phyloP scores from a whole-genome alignment of 2,797 vertebrate genomes.

The Coilia nasus region DNA sequence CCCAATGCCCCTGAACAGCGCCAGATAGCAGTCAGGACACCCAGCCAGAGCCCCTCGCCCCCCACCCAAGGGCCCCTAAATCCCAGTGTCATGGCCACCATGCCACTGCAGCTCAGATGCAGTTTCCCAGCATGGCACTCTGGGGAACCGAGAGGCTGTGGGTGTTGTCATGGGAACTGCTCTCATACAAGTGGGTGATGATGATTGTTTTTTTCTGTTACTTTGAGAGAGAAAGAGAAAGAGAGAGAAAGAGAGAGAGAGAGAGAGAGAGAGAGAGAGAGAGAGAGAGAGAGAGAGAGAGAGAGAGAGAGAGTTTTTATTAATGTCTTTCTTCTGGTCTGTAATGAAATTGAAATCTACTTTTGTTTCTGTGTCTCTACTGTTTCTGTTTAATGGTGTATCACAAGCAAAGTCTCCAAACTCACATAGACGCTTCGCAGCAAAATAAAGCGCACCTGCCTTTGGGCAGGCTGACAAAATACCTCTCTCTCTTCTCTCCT shows the following conservation, averaged over 20 bases:
- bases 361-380: background rate
- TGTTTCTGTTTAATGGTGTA: background rate
- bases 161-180: slow-evolving; percentile 35
- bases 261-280: background rate
- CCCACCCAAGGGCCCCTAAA: slow-evolving; percentile 48
- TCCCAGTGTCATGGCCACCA: background rate
- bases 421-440: background rate
- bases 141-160: background rate
- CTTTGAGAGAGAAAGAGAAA: background rate
- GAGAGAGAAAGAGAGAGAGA: too few species aligned
- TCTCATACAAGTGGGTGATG: background rate
- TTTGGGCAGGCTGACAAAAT: background rate
- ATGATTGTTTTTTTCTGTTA: background rate
- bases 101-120: background rate
- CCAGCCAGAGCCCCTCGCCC: slow-evolving; percentile 1
- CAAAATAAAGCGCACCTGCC: background rate
- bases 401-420: background rate
- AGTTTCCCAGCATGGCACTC: background rate
- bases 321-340: background rate
- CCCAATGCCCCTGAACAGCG: background rate
- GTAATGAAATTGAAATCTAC: slow-evolving; percentile 19
- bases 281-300: too few species aligned
- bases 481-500: background rate
- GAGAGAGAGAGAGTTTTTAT: background rate
- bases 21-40: background rate